phyloP scores from a whole-genome alignment of 35 echinoderm and acorn worm genomes.

The Acanthaster planci region DNA sequence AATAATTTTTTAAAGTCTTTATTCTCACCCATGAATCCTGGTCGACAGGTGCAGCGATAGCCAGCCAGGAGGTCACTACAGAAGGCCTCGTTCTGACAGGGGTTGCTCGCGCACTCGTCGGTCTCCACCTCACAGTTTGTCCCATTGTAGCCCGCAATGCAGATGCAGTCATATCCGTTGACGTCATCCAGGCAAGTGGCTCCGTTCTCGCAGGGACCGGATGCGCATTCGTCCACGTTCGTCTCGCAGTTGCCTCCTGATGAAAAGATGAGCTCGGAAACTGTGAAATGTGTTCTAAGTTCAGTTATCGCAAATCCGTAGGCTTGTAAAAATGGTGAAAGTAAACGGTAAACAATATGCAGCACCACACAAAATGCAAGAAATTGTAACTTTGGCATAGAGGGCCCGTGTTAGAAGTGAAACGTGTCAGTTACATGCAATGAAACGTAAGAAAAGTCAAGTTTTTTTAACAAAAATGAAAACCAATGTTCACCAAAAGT shows the following conservation, averaged over 20 bases:
- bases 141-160: constrained; percentile 56
- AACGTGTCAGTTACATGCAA: no score
- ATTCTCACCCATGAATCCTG: constrained; percentile 28
- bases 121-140: constrained; percentile 39
- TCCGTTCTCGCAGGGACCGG: constrained; percentile 41
- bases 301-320: no score
- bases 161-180: constrained; percentile 27
- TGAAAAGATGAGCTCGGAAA: background rate
- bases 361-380: no score
- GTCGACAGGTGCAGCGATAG: constrained; percentile 34
- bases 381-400: no score
- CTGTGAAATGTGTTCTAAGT: background rate
- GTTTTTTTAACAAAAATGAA: no score
- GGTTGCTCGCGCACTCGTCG: constrained; percentile 47
- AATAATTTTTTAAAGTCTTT: no score
- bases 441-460: no score
- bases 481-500: no score
- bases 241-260: constrained; percentile 21
- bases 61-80: constrained; percentile 25
- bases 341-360: no score
- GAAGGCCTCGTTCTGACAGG: constrained; percentile 59
- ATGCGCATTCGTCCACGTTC: constrained; percentile 21
- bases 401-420: no score
- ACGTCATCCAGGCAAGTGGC: background rate
- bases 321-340: no score